Evolutionary conservation across 1,140 invertebrate genomes (phyloP).

Genomic region (Polypedilum pembai): DNA sequence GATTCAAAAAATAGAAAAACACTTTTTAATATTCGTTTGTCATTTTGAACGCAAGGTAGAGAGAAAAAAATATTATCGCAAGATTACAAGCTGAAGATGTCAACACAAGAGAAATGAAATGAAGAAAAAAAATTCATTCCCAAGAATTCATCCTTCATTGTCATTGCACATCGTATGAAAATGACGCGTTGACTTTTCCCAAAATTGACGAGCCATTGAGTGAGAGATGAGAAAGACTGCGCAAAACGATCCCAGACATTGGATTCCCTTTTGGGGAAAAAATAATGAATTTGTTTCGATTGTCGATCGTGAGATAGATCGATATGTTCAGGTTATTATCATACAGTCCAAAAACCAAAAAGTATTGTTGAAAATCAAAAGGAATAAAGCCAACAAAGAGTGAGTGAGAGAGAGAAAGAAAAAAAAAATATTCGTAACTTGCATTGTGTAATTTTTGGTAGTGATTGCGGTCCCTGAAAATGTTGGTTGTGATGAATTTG

Average conservation of each 20-base stretch:
- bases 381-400: no score
- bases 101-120: no score
- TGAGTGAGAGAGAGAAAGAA: no score
- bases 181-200: conserved; percentile 10
- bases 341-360: conserved; percentile 10
- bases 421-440: not conserved
- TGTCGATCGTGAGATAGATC: conserved; percentile 24
- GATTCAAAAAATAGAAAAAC: not conserved
- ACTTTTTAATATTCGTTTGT: no score
- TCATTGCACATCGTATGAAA: conserved; percentile 12
- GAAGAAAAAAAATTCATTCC: no score
- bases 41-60: no score
- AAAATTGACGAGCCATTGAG: not conserved
- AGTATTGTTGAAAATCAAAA: conserved; percentile 5
- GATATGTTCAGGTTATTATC: conserved; percentile 21
- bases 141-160: conserved; percentile 17
- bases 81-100: no score
- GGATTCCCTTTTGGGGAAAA: conserved; percentile 24
- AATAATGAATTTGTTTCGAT: conserved; percentile 28
- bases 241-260: conserved; percentile 8
- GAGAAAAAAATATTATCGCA: no score
- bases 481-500: conserved; percentile 23
- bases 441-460: conserved; percentile 18
- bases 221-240: not conserved
- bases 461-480: conserved; percentile 11